Conservation (phyloP, 2,888 invertebrate genomes). For the Zaprionus bogoriensis region DNA sequence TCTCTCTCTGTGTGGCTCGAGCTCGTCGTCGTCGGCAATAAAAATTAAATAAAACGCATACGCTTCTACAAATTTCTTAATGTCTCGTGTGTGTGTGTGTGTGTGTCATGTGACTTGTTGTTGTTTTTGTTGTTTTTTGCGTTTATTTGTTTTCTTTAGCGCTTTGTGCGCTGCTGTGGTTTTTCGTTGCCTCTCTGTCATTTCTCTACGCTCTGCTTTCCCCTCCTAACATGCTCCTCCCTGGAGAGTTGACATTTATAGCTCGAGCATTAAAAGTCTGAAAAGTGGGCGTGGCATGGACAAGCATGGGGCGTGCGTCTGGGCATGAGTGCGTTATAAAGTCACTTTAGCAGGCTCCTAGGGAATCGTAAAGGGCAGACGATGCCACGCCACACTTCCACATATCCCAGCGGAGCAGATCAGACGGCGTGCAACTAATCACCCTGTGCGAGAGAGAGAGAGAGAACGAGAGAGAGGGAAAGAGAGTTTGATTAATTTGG, state of each 20-base stretch:
- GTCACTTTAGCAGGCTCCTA: slow-evolving; percentile 40
- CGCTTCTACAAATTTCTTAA: slow-evolving; percentile 73
- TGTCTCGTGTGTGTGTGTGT: slow-evolving; percentile 35
- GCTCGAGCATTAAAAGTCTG: slow-evolving; percentile 66
- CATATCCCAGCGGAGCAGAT: not conserved
- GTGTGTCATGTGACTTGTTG: slow-evolving; percentile 17
- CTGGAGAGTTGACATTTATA: slow-evolving; percentile 70
- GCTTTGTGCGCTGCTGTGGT: slow-evolving; percentile 62
- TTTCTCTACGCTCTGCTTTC: slow-evolving; percentile 27
- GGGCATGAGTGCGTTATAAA: slow-evolving; percentile 42
- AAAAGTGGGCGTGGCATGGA: slow-evolving; percentile 30
- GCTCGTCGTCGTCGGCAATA: slow-evolving; percentile 53
- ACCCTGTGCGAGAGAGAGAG: slow-evolving; percentile 10
- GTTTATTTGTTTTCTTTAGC: slow-evolving; percentile 48
- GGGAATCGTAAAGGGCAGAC: slow-evolving; percentile 32
- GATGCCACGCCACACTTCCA: too few species aligned
- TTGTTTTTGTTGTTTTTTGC: slow-evolving; percentile 28
- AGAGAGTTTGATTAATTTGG: not conserved
- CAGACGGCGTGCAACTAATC: slow-evolving; percentile 31
- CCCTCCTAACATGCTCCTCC: slow-evolving; percentile 4
- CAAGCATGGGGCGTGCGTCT: slow-evolving; percentile 8
- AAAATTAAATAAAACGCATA: slow-evolving; percentile 76
- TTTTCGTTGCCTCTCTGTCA: slow-evolving; percentile 52
- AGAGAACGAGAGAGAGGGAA: too few species aligned
- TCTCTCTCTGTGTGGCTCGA: slow-evolving; percentile 17